A percentile compares a stretch with the other conserved stretches of the same genome.
Evolutionary conservation across 2,888 invertebrate genomes (phyloP).

Genomic region (Aporophyla nigra): DNA sequence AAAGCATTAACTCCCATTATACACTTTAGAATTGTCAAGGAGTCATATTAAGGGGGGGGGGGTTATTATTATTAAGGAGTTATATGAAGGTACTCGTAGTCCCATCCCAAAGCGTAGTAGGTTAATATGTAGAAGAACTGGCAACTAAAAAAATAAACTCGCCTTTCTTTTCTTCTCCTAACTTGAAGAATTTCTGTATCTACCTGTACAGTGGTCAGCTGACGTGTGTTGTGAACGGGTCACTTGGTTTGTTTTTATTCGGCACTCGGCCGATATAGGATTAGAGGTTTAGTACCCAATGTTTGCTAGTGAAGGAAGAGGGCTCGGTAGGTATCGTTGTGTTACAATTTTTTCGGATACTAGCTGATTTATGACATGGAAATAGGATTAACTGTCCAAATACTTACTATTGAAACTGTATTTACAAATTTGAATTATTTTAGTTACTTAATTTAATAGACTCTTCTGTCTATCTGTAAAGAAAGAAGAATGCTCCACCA

Average conservation of each 20-base stretch:
- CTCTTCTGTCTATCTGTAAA: background rate
- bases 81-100: too few relatives aligned
- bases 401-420: background rate
- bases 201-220: background rate
- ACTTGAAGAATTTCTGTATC: constrained; percentile 19
- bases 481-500: background rate
- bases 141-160: background rate
- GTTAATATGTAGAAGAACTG: background rate
- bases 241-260: constrained; percentile 57
- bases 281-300: constrained; percentile 28
- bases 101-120: background rate
- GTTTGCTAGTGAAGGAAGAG: constrained; percentile 24
- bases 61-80: too few relatives aligned
- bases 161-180: background rate
- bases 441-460: background rate
- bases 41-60: too few relatives aligned
- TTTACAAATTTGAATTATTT: background rate
- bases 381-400: background rate
- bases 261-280: constrained; percentile 45
- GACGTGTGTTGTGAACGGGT: constrained; percentile 45
- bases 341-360: constrained; percentile 15
- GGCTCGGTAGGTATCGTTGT: constrained; percentile 4
- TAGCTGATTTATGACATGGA: background rate
- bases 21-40: background rate
- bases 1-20: background rate